Percentiles rank a stretch among this genome's conserved stretches.
These are phyloP conservation scores for Acrocephalus scirpaceus DNA, from an alignment of 2,797 vertebrate genomes.

Conservation along the genomic window DNA sequence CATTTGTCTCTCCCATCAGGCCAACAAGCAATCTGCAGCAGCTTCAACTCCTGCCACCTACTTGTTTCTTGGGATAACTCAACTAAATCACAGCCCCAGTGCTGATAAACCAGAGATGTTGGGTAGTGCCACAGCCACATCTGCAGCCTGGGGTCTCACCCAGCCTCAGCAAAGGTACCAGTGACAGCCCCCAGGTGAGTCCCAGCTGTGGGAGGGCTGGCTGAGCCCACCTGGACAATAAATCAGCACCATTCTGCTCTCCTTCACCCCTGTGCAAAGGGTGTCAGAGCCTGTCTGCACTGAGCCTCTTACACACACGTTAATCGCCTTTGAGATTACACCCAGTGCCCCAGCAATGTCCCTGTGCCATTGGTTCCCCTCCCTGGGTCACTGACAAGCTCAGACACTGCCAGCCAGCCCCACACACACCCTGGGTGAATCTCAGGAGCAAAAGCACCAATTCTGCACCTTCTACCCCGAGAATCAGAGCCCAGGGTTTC, in stretches of 20 bases:
- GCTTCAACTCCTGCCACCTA: background rate
- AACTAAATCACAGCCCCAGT: background rate
- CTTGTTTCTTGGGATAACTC: background rate
- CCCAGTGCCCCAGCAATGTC: rapidly evolving
- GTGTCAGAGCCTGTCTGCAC: background rate
- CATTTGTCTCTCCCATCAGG: background rate
- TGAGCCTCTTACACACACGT: rapidly evolving
- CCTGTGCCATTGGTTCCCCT: background rate
- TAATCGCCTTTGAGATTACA: background rate
- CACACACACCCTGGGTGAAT: background rate
- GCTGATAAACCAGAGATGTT: background rate
- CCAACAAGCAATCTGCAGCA: background rate
- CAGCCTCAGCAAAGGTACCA: background rate
- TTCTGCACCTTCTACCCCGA: background rate
- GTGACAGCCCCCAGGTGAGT: background rate
- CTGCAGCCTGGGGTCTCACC: background rate
- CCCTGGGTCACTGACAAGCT: background rate
- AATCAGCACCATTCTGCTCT: background rate
- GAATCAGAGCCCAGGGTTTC: rapidly evolving
- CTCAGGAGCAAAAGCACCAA: background rate
- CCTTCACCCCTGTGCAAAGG: background rate
- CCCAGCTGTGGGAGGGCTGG: background rate
- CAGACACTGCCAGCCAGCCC: rapidly evolving
- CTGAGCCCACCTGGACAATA: no score
- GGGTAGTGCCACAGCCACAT: background rate